Conservation (phyloP, 2,888 invertebrate species). For the Endomychus coccineus region DNA sequence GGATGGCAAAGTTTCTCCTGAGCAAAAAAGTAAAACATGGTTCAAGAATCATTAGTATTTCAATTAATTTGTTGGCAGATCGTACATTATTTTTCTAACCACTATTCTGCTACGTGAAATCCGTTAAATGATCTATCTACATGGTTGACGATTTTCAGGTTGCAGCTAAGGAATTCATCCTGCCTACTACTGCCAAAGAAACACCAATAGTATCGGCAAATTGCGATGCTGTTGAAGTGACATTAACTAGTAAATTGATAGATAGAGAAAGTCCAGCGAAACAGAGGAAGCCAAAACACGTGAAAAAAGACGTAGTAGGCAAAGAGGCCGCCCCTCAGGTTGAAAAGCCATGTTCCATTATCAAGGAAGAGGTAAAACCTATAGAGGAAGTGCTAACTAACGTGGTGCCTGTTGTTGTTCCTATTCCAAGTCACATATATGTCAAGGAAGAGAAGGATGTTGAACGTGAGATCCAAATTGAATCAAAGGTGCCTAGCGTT, state of each 20-base stretch:
- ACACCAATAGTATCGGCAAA: conserved; percentile 63
- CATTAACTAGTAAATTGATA: conserved; percentile 44
- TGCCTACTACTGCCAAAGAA: conserved; percentile 37
- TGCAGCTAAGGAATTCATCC: conserved; percentile 41
- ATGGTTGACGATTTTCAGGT: no score
- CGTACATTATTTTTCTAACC: no score
- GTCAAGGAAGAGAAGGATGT: conserved; percentile 15
- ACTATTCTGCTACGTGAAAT: no score
- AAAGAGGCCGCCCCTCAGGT: conserved; percentile 33
- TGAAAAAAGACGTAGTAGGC: conserved; percentile 37
- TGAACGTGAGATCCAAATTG: conserved; percentile 22
- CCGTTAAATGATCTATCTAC: no score
- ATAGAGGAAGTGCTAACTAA: no score
- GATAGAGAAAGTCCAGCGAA: conserved; percentile 42
- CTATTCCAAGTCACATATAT: conserved; percentile 2
- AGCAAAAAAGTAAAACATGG: no score
- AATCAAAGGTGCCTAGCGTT: conserved; percentile 20
- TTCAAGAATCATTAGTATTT: no score
- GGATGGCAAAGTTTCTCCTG: no score
- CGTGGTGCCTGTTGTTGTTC: not conserved
- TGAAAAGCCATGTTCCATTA: not conserved
- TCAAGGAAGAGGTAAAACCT: no score
- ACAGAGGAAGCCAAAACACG: conserved; percentile 29
- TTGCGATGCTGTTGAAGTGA: conserved; percentile 60
- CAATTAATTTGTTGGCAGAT: no score